These are phyloP conservation scores for Nasonia longicornis DNA, from an alignment of 1,140 invertebrate species.

Conservation along the genomic window DNA sequence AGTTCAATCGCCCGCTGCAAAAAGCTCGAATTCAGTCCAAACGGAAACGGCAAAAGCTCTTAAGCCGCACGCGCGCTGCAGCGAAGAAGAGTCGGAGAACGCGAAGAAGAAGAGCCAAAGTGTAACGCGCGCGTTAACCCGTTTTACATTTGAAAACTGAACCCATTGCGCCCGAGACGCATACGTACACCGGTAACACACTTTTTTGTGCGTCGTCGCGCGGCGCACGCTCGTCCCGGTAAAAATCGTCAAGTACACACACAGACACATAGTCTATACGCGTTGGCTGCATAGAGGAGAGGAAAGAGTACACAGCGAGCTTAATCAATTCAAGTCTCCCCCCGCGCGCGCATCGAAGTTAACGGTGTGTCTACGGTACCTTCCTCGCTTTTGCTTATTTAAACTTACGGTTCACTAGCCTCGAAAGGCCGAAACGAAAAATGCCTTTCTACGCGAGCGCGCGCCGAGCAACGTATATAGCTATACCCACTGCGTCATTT, in stretches of 20 bases:
- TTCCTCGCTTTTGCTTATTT: slow-evolving; percentile 36
- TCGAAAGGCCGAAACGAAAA: slow-evolving; percentile 40
- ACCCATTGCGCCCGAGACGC: slow-evolving; percentile 8
- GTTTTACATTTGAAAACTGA: slow-evolving; percentile 36
- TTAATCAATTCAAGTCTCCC: slow-evolving; percentile 39
- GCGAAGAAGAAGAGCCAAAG: background rate
- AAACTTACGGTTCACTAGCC: slow-evolving; percentile 48
- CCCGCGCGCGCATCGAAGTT: slow-evolving; percentile 17
- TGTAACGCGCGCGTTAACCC: slow-evolving; percentile 19
- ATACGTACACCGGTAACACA: slow-evolving; percentile 33
- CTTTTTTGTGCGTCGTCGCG: slow-evolving; percentile 26
- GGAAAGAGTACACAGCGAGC: background rate
- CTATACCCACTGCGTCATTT: background rate
- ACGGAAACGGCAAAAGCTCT: slow-evolving; percentile 17
- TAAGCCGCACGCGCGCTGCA: background rate
- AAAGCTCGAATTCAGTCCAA: background rate
- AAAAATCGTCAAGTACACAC: slow-evolving; percentile 30
- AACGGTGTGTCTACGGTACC: slow-evolving; percentile 46
- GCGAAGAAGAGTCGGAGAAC: background rate
- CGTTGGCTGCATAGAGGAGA: too few relatives aligned
- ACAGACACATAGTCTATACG: background rate
- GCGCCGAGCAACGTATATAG: background rate
- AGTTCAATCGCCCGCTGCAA: background rate
- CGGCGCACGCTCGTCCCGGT: background rate
- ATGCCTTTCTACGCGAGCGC: slow-evolving; percentile 25